Base-by-base conservation (phyloP, 2,797 vertebrate species). In the Euphonia xanthogaster region DNA sequence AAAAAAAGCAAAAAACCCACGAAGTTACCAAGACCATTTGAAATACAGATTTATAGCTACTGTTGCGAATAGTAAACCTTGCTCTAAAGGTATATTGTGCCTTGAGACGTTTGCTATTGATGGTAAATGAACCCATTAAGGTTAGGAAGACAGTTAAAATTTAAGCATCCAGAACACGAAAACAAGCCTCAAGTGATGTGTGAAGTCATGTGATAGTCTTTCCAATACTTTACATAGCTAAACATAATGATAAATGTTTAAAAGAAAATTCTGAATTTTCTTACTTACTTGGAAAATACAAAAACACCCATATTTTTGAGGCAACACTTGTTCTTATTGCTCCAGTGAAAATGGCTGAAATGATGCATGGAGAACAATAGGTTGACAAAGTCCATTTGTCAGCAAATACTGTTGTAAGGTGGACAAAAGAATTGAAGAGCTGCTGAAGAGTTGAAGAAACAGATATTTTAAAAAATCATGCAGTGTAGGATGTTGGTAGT, bases 1-100 rank as follows among this genome's bases (percentile, higher is more conserved):
- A 5, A 20, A 14, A n/a, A 17, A 42, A 4, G 0, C 15, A 54
- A 30, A 51, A 8, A 30, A 12, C 4, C 12, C 22, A 17, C 19
- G 11, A 62, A 57, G 55, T 65, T 72, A 53, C 58, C 40, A 60
- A 72, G 20, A 27, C 7, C 11, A 6, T 50, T 53, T 61, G n/a
- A 82, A 82, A 75, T 72, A 57, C 0, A 16, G 13, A 79, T 87
- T 72, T 83, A 35, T 76, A 76, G 14, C 21, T 79, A 18, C n/a
- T 78, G 9, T 28, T 79, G 10, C 7, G 88, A 65, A 30, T 4
- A 24, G 17, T 40, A 54, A 90, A 55, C 22, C 9, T 88, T 2
- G 0, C 15, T 39, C 6, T n/a, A 39, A 73, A 33, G 18, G 5
- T 53, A 8, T 47, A 28, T 20, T 22, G 7, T 82, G 5, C 39